Evolutionary conservation across 1,140 invertebrate species (phyloP), one percentile per base, ranked within the genome.

Genomic region (Trinorchestia longiramus): DNA sequence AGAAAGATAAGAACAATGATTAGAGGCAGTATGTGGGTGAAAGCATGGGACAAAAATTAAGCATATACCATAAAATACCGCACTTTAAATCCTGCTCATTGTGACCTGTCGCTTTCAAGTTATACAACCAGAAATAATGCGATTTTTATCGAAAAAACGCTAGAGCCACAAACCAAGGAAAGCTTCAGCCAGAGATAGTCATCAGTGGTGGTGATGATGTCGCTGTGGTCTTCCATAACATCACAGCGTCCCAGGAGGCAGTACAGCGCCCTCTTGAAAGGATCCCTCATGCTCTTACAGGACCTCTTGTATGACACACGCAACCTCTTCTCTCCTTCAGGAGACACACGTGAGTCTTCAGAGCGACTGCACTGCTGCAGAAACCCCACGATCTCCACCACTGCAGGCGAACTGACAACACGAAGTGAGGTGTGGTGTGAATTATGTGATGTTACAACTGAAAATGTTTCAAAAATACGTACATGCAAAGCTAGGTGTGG

Each of bases 321-420:
- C 47, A 96, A 77, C 88, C 96, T 96, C 95, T 96, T 96, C 95
- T 96, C 96, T 23, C 92, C 40, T 92, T 97, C 96, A 6, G 96
- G 95, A 45, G 96, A 92, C 41, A 96, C 87, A 15, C 96, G 95
- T n/a, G 95, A 88, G 19, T 96, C 95, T 41, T 96, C 96, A 92
- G 95, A 96, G 77, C 95, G 94, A 43, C 96, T 91, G 43, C 96
- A 95, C 43, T 96, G 96, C 45, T 96, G 96, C 96, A 97, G 95
- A 28, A 96, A 95, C 11, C n/a, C 43, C 43, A 96, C 96, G 43
- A 97, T 90, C 87, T 97, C 96, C n/a, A 96, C 94, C 40, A 97
- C 96, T 45, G 96, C 92, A 36, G 96, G 96, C 36, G 95, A 96
- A 94, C 96, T 97, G 96, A 3, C 88, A 28, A 15, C 88, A 90